Percentiles rank a stretch among this genome's conserved stretches.
Conservation (phyloP, 2,113 vertebrate species). For the Antidorcas marsupialis region DNA sequence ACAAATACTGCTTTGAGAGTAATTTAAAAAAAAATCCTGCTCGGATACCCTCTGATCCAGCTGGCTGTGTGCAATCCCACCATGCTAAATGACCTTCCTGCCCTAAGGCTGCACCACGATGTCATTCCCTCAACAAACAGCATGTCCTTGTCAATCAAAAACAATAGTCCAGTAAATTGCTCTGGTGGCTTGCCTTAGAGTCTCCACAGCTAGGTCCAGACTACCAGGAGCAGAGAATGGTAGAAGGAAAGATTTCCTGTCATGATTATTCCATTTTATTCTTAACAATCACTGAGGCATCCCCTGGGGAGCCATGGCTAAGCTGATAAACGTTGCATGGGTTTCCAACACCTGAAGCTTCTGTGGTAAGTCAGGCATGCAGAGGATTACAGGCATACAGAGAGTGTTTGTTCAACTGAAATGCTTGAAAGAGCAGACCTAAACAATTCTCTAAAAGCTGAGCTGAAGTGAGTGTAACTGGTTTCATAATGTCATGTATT, state of each 20-base stretch:
- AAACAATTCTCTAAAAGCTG: conserved; percentile 28
- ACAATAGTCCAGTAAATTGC: conserved; percentile 18
- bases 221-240: background rate
- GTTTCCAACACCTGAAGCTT: conserved; percentile 28
- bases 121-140: conserved; percentile 55
- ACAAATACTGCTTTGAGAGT: conserved; percentile 35
- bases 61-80: conserved; percentile 6
- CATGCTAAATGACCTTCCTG: conserved; percentile 30
- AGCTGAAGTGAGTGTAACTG: background rate
- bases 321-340: background rate
- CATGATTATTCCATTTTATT: conserved; percentile 31
- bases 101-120: background rate
- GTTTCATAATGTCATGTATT: conserved; percentile 1
- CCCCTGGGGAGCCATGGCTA: background rate
- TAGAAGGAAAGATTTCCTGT: conserved; percentile 7
- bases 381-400: background rate
- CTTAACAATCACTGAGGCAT: background rate
- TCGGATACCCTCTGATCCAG: background rate
- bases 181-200: background rate
- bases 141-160: conserved; percentile 54
- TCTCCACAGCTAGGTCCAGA: background rate
- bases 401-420: background rate
- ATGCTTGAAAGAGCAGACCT: conserved; percentile 18
- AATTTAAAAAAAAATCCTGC: background rate
- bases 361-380: background rate